Conservation (phyloP, 2,888 invertebrate species). For the Ptychoptera contaminata region DNA sequence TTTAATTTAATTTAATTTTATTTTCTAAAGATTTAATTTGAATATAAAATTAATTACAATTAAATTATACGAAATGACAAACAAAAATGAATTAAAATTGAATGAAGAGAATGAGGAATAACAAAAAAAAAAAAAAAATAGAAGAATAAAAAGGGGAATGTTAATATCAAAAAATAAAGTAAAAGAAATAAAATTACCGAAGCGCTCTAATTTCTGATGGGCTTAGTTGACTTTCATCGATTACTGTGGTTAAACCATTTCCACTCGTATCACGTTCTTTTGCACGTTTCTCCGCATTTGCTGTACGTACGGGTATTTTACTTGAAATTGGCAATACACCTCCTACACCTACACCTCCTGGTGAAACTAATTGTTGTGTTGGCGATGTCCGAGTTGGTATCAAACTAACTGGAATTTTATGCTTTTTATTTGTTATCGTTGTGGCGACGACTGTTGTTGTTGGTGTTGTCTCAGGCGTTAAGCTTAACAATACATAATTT, state of each 20-base stretch:
- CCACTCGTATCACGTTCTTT: constrained; percentile 8
- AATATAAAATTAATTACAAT: neutral
- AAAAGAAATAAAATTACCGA: constrained; percentile 9
- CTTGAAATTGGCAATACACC: constrained; percentile 17
- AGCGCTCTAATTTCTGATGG: constrained; percentile 11
- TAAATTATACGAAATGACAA: no score
- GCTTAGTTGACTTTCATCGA: constrained; percentile 7
- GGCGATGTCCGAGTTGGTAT: constrained; percentile 10
- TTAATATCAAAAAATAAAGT: neutral
- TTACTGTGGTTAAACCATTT: neutral
- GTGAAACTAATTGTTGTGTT: constrained; percentile 1
- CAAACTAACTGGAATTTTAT: constrained; percentile 2
- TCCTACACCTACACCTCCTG: no score
- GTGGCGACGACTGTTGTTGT: constrained; percentile 8
- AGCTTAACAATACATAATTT: no score
- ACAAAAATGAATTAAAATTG: no score
- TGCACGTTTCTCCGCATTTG: constrained; percentile 26
- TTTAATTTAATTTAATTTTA: neutral
- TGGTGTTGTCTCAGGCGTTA: constrained; percentile 7
- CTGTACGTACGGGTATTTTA: constrained; percentile 29
- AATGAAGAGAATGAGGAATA: no score
- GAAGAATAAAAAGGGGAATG: no score
- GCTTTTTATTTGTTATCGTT: constrained; percentile 10
- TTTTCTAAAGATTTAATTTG: neutral
- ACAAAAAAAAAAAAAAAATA: no score